Conservation (phyloP, 2,113 vertebrate genomes). For the Amphiprion percula region DNA sequence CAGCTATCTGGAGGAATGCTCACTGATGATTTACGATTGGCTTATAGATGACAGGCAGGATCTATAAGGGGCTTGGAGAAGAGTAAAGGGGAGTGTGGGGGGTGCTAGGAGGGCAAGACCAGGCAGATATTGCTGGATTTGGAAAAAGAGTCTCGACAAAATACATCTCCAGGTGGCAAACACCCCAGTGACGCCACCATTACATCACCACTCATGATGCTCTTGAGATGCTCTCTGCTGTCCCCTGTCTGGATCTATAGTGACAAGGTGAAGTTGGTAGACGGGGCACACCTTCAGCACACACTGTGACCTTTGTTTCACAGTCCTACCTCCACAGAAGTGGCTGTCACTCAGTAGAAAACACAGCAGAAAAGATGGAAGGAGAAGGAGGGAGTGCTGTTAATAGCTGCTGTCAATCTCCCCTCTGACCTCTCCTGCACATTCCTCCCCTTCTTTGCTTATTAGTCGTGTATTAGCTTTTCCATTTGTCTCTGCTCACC, state of each 20-base stretch:
- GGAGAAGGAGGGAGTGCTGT: slow-evolving; percentile 14
- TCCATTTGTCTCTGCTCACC: slow-evolving; percentile 75
- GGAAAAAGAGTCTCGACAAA: slow-evolving; percentile 38
- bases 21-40: slow-evolving; percentile 56
- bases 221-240: slow-evolving; percentile 20
- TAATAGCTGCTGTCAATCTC: slow-evolving; percentile 73
- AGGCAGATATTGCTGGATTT: slow-evolving; percentile 53
- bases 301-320: slow-evolving; percentile 64
- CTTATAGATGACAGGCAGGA: slow-evolving; percentile 54
- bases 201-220: background rate
- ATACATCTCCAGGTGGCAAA: slow-evolving; percentile 53
- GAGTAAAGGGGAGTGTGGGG: slow-evolving; percentile 7
- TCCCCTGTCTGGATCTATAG: background rate
- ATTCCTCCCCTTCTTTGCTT: slow-evolving; percentile 75
- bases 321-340: slow-evolving; percentile 13
- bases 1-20: slow-evolving; percentile 53
- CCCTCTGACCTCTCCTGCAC: slow-evolving; percentile 57
- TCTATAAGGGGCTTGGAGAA: slow-evolving; percentile 32
- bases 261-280: background rate
- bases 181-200: slow-evolving; percentile 4
- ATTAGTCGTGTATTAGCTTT: slow-evolving; percentile 79
- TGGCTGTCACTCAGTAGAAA: slow-evolving; percentile 58
- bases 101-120: slow-evolving; percentile 50
- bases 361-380: slow-evolving; percentile 41
- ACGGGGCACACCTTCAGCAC: slow-evolving; percentile 17